phyloP scores from a whole-genome alignment of 2,797 vertebrate species.

The Delichon dasypus region DNA sequence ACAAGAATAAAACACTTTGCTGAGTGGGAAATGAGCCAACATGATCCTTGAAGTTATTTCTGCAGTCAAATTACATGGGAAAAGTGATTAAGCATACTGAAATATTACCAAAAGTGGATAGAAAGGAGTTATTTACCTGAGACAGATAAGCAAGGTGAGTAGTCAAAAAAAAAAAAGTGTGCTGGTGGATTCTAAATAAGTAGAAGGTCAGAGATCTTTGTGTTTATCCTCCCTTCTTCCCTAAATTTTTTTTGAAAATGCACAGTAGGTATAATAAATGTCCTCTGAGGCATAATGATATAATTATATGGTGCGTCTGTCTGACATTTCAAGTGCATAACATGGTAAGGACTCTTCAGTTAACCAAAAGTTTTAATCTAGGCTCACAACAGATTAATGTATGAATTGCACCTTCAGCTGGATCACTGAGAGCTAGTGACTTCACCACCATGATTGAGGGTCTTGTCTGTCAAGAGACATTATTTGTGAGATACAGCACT shows the following conservation, averaged over 20 bases:
- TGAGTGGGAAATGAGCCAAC: neutral
- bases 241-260: neutral
- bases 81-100: neutral
- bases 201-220: neutral
- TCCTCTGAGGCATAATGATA: neutral
- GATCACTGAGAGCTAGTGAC: neutral
- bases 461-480: neutral
- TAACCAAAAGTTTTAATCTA: neutral
- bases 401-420: neutral
- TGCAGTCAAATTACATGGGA: neutral
- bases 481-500: neutral
- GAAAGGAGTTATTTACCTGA: neutral
- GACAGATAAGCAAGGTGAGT: neutral
- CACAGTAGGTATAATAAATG: neutral
- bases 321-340: neutral
- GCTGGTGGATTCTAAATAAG: neutral
- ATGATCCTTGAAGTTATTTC: neutral
- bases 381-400: neutral
- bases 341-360: neutral
- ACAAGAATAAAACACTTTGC: neutral
- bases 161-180: neutral
- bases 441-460: rapidly evolving
- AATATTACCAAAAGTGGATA: neutral
- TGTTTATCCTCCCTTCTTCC: neutral
- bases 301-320: neutral